Conservation (phyloP, 2,888 invertebrate genomes). For the Polyommatus iphigenia region DNA sequence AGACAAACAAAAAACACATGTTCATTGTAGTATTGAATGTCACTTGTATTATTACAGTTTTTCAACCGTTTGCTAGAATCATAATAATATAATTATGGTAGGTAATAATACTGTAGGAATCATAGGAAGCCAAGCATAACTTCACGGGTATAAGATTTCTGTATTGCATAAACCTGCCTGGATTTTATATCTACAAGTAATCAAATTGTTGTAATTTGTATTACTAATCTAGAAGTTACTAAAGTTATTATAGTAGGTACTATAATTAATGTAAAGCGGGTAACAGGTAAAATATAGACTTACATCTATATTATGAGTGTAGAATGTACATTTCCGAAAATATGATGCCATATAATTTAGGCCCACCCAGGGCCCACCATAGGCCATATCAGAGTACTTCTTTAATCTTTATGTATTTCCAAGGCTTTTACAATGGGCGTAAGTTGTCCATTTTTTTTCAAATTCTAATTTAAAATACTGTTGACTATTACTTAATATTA, state of each 20-base stretch:
- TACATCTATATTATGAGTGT: not conserved
- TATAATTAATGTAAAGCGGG: not conserved
- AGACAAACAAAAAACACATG: not conserved
- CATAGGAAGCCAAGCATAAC: slow-evolving; percentile 17
- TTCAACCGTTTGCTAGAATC: not conserved
- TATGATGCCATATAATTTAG: no score
- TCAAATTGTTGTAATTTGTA: not conserved
- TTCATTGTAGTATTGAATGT: not conserved
- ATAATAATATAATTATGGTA: not conserved
- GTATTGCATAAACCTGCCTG: not conserved
- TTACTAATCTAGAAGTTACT: not conserved
- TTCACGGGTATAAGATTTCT: slow-evolving; percentile 14
- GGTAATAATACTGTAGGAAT: not conserved
- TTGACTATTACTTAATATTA: no score
- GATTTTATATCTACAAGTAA: not conserved
- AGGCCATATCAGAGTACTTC: no score
- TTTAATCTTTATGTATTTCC: no score
- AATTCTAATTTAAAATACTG: no score
- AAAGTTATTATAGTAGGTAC: not conserved
- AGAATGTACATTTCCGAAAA: no score
- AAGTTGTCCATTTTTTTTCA: no score
- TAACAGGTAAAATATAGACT: not conserved
- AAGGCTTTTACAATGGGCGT: no score
- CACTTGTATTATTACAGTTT: not conserved
- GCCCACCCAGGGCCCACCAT: no score